Evolutionary conservation across 2,797 vertebrate species (phyloP).

Genomic region (Sebastes steindachneri): DNA sequence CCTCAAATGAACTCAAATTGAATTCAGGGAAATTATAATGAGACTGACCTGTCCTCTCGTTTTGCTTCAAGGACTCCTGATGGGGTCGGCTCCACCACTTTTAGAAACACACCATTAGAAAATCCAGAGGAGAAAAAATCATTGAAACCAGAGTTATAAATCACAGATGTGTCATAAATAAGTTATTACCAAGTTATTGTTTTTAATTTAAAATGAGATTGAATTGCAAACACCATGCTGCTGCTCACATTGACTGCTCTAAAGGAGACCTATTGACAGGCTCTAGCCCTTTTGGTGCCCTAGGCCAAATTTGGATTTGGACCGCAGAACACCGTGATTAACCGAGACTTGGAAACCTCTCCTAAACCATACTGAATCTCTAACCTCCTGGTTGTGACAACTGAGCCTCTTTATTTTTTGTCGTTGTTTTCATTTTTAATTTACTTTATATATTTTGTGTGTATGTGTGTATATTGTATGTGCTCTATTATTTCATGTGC

Average conservation of each 20-base stretch:
- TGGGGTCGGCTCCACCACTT: neutral
- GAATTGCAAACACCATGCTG: constrained; percentile 6
- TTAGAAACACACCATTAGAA: constrained; percentile 8
- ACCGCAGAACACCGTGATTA: too few species aligned
- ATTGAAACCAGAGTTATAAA: constrained; percentile 43
- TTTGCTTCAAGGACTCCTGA: constrained; percentile 32
- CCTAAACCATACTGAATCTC: too few species aligned
- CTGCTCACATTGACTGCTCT: neutral
- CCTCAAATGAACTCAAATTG: constrained; percentile 33
- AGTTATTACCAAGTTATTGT: constrained; percentile 62
- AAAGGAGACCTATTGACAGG: neutral
- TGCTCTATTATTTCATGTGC: too few species aligned
- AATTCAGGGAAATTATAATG: constrained; percentile 24
- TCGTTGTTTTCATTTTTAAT: too few species aligned
- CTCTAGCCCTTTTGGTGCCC: too few species aligned
- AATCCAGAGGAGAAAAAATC: constrained; percentile 23
- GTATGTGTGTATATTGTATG: too few species aligned
- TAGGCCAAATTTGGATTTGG: too few species aligned
- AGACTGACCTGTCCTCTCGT: neutral
- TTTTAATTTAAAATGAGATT: constrained; percentile 64
- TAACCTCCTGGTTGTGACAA: too few species aligned
- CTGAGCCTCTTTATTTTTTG: too few species aligned
- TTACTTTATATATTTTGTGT: too few species aligned
- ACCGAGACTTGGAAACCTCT: too few species aligned
- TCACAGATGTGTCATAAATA: constrained; percentile 53